Evolutionary conservation across 1,140 invertebrate genomes (phyloP).

Genomic region (Sarcophaga bullata): DNA sequence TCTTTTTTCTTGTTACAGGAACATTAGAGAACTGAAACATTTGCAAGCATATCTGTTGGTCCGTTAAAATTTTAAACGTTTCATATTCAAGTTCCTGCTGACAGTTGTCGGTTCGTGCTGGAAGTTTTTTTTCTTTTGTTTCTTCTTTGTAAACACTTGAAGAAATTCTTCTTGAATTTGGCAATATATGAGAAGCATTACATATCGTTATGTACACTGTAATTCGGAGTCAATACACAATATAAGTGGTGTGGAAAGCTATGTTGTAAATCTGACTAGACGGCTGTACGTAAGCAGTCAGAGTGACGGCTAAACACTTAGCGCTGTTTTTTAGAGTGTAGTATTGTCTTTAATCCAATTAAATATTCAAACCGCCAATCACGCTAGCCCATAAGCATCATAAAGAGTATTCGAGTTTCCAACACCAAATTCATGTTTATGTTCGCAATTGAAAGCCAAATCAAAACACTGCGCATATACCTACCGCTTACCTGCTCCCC

Average conservation of each 20-base stretch:
- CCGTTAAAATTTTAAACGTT: neutral
- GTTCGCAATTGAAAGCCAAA: neutral
- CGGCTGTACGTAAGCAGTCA: no score
- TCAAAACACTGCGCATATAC: neutral
- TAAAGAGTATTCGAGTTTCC: neutral
- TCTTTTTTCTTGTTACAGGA: no score
- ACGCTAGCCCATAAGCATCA: neutral
- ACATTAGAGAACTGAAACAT: no score
- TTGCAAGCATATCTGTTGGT: neutral
- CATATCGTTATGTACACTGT: no score
- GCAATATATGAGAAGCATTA: no score
- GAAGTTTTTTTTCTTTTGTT: no score
- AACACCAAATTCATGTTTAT: constrained; percentile 7
- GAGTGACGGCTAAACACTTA: neutral
- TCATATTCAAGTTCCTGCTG: neutral
- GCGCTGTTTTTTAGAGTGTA: neutral
- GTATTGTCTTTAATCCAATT: neutral
- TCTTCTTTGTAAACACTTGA: neutral
- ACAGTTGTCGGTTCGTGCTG: neutral
- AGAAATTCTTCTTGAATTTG: neutral
- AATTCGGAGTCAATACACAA: no score
- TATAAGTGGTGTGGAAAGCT: no score
- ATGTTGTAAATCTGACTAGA: no score
- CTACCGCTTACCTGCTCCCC: no score
- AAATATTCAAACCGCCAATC: neutral